Conservation (phyloP, 2,113 vertebrate genomes). For the Ascaphus truei region DNA sequence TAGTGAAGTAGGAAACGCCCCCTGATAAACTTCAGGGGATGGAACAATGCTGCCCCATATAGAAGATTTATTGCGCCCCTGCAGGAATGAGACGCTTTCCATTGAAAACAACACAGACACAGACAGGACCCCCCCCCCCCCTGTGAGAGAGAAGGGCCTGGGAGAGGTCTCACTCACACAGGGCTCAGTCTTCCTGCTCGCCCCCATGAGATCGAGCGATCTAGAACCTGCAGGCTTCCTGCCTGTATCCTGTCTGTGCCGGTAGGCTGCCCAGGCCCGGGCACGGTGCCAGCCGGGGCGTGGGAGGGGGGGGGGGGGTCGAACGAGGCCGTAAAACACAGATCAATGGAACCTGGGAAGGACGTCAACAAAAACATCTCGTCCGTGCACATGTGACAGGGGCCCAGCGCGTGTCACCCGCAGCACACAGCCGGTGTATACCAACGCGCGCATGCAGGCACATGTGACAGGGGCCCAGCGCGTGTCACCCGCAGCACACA, state of each 20-base stretch:
- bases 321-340: too few species aligned
- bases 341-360: constrained; percentile 16
- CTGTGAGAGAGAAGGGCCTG: constrained; percentile 1
- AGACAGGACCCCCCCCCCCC: not conserved
- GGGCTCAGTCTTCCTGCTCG: too few species aligned
- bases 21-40: too few species aligned
- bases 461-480: too few species aligned
- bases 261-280: constrained; percentile 2
- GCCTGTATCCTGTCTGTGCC: constrained; percentile 20
- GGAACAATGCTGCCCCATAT: constrained; percentile 6
- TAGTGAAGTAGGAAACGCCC: too few species aligned
- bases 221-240: constrained; percentile 35
- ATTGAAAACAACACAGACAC: constrained; percentile 23
- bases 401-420: too few species aligned
- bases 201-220: constrained; percentile 19
- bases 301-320: not conserved
- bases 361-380: not conserved
- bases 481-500: too few species aligned
- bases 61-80: constrained; percentile 10
- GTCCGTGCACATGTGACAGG: too few species aligned
- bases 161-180: constrained; percentile 28
- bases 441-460: too few species aligned
- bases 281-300: not conserved
- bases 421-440: too few species aligned
- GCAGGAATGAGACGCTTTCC: constrained; percentile 13